Evolutionary conservation across 2,888 invertebrate species (phyloP).

Genomic region (Acleris laterana): DNA sequence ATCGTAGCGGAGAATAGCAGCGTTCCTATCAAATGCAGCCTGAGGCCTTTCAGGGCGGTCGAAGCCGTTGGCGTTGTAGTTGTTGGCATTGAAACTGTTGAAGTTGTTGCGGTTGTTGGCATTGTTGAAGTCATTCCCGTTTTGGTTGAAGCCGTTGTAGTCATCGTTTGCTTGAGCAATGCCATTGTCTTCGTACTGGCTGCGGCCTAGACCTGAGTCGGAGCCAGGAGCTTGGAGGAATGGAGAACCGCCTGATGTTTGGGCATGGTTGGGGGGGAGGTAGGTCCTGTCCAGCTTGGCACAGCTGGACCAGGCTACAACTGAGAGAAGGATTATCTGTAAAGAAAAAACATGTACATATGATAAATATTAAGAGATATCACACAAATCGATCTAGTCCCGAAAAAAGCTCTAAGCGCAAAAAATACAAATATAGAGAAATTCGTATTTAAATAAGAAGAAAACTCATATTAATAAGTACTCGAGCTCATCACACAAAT

Average conservation of each 20-base stretch:
- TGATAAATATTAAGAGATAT: neutral
- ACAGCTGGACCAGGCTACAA: constrained; percentile 59
- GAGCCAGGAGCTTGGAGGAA: constrained; percentile 60
- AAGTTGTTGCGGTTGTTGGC: constrained; percentile 37
- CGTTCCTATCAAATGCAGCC: constrained; percentile 68
- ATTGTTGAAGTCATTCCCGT: constrained; percentile 36
- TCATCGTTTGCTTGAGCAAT: constrained; percentile 26
- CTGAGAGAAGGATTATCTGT: constrained; percentile 66
- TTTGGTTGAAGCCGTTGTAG: constrained; percentile 39
- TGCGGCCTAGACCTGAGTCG: constrained; percentile 39
- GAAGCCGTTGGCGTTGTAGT: constrained; percentile 44
- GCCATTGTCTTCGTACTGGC: constrained; percentile 29
- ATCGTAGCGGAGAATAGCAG: constrained; percentile 71
- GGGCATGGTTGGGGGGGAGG: constrained; percentile 66
- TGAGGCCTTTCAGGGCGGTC: constrained; percentile 64
- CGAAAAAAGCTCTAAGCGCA: no score
- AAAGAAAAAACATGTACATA: constrained; percentile 38
- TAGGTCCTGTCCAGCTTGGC: constrained; percentile 72
- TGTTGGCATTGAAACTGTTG: constrained; percentile 40
- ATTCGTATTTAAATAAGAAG: no score
- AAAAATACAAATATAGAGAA: no score
- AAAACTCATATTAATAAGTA: no score
- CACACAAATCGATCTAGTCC: no score
- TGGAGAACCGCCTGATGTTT: constrained; percentile 59
- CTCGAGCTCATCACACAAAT: no score